phyloP scores from a whole-genome alignment of 2,113 vertebrate species.

The Oenanthe melanoleuca region DNA sequence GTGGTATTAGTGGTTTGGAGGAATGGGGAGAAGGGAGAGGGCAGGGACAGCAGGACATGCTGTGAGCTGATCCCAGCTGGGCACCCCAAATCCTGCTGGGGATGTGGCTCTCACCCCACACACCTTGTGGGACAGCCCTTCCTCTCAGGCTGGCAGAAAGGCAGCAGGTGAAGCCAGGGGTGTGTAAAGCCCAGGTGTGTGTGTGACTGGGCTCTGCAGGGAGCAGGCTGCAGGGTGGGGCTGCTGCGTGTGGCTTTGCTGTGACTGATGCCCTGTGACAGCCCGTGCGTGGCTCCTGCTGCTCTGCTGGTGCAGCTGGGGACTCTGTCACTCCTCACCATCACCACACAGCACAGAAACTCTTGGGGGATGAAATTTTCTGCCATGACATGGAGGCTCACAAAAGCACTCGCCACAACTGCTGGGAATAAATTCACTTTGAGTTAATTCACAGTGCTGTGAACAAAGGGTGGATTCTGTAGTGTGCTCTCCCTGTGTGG shows the following conservation, averaged over 20 bases:
- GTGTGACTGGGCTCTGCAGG: background rate
- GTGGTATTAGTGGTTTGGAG: background rate
- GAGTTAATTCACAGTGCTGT: background rate
- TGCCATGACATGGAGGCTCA: background rate
- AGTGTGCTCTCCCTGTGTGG: background rate
- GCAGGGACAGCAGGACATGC: accelerated
- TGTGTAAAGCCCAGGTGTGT: background rate
- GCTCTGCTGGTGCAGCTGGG: constrained; percentile 14
- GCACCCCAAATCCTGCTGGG: background rate
- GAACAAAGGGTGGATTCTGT: background rate
- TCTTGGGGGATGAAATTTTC: background rate
- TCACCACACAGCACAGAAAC: background rate
- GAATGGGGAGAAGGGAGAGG: background rate
- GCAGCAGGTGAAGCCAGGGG: background rate
- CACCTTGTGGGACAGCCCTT: background rate
- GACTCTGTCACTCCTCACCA: background rate
- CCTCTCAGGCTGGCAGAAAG: background rate
- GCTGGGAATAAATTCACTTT: background rate
- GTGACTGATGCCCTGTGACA: constrained; percentile 51
- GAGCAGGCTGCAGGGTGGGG: background rate
- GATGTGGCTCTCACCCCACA: background rate
- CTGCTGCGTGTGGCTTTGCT: background rate
- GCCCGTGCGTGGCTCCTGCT: constrained; percentile 2
- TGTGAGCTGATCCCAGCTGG: background rate
- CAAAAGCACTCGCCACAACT: background rate